A percentile compares a stretch with the other conserved stretches of the same genome.
Evolutionary conservation across 2,888 invertebrate genomes (phyloP).

Genomic region (Scaptomyza flava): DNA sequence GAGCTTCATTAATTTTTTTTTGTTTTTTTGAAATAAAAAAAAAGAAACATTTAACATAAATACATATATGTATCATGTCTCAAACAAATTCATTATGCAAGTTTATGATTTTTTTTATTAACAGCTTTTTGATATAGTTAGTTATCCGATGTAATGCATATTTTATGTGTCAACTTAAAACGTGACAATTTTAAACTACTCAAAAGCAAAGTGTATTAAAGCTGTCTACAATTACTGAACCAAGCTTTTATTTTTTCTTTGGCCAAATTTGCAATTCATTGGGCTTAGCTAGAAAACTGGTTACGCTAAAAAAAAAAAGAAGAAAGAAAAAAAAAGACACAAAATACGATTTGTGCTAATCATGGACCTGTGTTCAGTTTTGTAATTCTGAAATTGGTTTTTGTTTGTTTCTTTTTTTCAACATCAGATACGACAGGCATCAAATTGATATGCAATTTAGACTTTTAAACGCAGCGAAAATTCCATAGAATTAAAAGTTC

Average conservation of each 20-base stretch:
- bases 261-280: conserved; percentile 41
- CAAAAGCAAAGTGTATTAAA: conserved; percentile 34
- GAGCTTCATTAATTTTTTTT: not conserved
- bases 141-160: conserved; percentile 8
- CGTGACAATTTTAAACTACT: conserved; percentile 28
- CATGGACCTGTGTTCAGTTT: conserved; percentile 51
- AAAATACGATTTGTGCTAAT: conserved; percentile 43
- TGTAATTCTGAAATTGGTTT: conserved; percentile 29
- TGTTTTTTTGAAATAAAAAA: not conserved
- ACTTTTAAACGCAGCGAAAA: not conserved
- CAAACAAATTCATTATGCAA: conserved; percentile 6
- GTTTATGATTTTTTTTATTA: not conserved
- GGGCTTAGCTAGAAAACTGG: conserved; percentile 40
- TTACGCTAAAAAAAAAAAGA: conserved; percentile 28
- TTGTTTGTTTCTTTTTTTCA: conserved; percentile 26
- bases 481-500: not conserved
- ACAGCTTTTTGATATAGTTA: not conserved
- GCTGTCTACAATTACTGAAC: conserved; percentile 6
- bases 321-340: too few species aligned
- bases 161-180: conserved; percentile 9
- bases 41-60: not conserved
- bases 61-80: not conserved
- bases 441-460: conserved; percentile 13
- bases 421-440: conserved; percentile 26
- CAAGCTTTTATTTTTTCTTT: conserved; percentile 17